Conservation (phyloP, 2,113 vertebrate genomes). For the Lynx canadensis region DNA sequence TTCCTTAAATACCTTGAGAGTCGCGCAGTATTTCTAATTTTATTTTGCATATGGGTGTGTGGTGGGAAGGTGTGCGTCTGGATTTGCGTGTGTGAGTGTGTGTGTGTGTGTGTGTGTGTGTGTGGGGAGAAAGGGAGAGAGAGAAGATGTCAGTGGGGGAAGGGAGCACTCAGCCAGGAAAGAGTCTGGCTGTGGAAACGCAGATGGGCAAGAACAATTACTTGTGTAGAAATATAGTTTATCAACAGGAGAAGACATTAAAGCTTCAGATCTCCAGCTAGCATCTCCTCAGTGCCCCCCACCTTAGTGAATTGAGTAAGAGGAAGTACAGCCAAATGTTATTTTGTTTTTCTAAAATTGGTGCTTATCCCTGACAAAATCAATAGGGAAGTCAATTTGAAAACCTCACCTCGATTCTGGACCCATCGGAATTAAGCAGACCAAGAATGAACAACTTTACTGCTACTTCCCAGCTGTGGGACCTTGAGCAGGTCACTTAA, state of each 20-base stretch:
- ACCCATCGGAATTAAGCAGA: background rate
- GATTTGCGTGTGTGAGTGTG: background rate
- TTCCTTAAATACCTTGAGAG: conserved; percentile 77
- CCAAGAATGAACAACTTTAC: background rate
- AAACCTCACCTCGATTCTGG: background rate
- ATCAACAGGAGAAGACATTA: background rate
- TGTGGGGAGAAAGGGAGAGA: background rate
- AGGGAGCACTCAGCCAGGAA: conserved; percentile 1
- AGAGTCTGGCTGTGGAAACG: background rate
- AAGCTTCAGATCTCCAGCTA: background rate
- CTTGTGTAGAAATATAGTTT: conserved; percentile 29
- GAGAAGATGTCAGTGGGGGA: conserved; percentile 58
- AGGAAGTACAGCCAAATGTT: background rate
- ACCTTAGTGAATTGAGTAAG: background rate
- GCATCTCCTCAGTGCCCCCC: background rate
- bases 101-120: background rate
- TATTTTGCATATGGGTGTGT: conserved; percentile 79
- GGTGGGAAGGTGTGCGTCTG: conserved; percentile 76
- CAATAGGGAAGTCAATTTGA: background rate
- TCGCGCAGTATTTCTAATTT: conserved; percentile 76
- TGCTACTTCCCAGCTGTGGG: background rate
- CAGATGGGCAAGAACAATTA: background rate
- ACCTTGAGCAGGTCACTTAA: background rate
- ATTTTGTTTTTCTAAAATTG: background rate
- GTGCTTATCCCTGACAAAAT: background rate